Percentiles rank a stretch among this genome's conserved stretches.
Conservation (phyloP, 1,140 invertebrate genomes). For the Sipha flava region DNA sequence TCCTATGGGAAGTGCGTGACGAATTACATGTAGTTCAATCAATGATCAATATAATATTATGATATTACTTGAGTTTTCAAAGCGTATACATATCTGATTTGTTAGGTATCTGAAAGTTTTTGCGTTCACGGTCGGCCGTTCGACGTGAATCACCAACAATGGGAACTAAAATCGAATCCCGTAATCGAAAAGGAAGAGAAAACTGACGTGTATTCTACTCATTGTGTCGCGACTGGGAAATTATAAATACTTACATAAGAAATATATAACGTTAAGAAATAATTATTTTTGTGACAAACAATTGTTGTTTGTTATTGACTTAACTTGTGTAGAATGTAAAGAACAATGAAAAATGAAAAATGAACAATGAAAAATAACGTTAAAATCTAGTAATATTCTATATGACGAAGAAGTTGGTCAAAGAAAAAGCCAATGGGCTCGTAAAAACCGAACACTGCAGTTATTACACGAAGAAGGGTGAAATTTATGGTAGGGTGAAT, state of each 20-base stretch:
- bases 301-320: no score
- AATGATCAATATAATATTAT: not conserved
- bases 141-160: not conserved
- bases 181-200: not conserved
- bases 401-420: not conserved
- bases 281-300: no score
- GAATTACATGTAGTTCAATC: not conserved
- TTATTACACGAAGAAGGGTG: not conserved
- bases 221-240: not conserved
- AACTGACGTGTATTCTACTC: not conserved
- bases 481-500: not conserved
- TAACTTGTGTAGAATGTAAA: no score
- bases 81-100: not conserved
- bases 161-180: not conserved
- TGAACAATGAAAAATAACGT: no score
- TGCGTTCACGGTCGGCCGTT: not conserved
- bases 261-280: not conserved
- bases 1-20: not conserved
- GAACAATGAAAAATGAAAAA: no score
- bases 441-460: not conserved
- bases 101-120: conserved; percentile 2
- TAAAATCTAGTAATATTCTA: no score
- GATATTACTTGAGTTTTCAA: not conserved
- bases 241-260: not conserved
- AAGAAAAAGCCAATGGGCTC: not conserved